Evolutionary conservation across 1,140 invertebrate species (phyloP), one percentile per base, ranked within the genome.

Genomic region (Drosophila hydei): DNA sequence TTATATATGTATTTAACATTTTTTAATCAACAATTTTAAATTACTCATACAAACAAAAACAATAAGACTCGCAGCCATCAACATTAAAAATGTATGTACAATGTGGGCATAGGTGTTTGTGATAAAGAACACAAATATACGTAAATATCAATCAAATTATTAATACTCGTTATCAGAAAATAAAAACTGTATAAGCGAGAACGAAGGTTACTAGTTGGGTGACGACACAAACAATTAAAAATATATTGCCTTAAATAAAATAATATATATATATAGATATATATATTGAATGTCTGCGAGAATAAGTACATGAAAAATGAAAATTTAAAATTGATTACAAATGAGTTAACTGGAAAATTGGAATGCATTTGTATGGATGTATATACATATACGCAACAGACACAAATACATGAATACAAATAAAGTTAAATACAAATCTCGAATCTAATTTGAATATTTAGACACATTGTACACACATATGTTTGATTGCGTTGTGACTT

Each of bases 281-380:
- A 11, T 9, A 27, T 56, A 12, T 33, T 50, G 5, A 21, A 14
- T 54, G 16, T 19, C 14, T 19, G 51, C 18, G 11, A 36, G n/a
- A 36, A 12, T 25, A 43, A 30, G 25, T 51, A 51, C 43, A 43
- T 33, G n/a, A 33, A n/a, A 25, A 33, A n/a, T 45, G 6, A 47
- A 27, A 67, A 42, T 23, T 33, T 5, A 14, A n/a, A 60, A 42
- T 9, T 30, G n/a, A n/a, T 9, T 33, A 33, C 30, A 6, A 8
- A 33, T 9, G 8, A 12, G 6, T 36, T 3, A 25, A 18, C 19
- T 12, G 7, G 47, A 19, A 36, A 18, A 36, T 38, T 43, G 68
- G 68, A 71, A 71, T 71, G 68, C 25, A 56, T 55, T 56, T 33
- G 59, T 48, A 63, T 69, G 40, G 65, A 47, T 12, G 9, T 18